phyloP scores from a whole-genome alignment of 2,888 invertebrate genomes.

The Cistogaster globosa region DNA sequence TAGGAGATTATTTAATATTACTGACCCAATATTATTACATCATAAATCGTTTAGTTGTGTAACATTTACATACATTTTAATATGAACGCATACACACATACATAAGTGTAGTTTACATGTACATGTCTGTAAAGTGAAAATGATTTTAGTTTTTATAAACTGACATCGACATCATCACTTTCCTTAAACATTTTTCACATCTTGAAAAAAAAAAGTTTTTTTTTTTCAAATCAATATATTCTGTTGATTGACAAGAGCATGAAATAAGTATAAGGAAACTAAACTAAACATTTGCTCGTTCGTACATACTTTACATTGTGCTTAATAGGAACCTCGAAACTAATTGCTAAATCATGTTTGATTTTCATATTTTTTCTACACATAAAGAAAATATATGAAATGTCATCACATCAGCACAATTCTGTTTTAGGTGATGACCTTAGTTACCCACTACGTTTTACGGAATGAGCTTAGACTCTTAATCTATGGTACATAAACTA shows the following conservation, averaged over 20 bases:
- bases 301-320: not conserved
- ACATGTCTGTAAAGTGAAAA: not conserved
- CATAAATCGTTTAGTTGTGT: constrained; percentile 68
- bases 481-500: no score
- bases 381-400: no score
- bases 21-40: constrained; percentile 70
- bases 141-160: not conserved
- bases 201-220: not conserved
- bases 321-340: not conserved
- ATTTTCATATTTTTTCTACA: no score
- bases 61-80: constrained; percentile 6
- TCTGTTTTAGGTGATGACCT: no score
- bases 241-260: constrained; percentile 41
- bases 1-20: constrained; percentile 60
- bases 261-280: not conserved
- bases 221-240: constrained; percentile 27
- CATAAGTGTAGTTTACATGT: not conserved
- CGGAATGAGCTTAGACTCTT: no score
- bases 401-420: no score
- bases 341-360: no score
- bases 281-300: no score
- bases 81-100: not conserved
- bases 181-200: not conserved
- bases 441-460: no score
- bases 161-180: not conserved